Evolutionary conservation across 2,797 vertebrate genomes (phyloP), one percentile per base, ranked within the genome.

Genomic region (Sebastes diaconus): DNA sequence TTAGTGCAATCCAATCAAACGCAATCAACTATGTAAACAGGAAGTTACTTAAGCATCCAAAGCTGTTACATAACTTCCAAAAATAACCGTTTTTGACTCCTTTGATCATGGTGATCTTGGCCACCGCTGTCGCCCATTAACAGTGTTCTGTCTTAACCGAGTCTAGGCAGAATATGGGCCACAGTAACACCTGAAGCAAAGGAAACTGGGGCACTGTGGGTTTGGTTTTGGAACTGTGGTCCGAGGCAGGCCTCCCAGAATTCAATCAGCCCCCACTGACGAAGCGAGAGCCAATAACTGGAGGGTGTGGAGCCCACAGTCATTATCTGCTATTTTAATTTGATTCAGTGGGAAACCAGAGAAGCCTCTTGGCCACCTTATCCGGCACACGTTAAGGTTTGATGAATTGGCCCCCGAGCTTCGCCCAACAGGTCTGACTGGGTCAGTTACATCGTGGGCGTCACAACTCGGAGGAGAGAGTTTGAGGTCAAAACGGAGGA

Each of bases 321-420:
- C 83, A 84, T 88, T 91, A 91, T 92, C 89, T 88, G 61, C 81
- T 79, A 70, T 85, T 93, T 92, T 92, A 90, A 94, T 93, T 88
- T 85, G 76, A 85, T 94, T 94, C 78, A 10, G 54, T 30, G 42
- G 80, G 81, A 84, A 90, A 88, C 70, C 6, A 14, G 88, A 81
- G 79, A 84, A 81, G 80, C 5, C 50, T 81, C 69, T 85, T 66
- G 65, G 73, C 32, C 74, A 75, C 60, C 78, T 82, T 66, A 90
- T 88, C 81, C 30, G 24, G 84, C 70, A 79, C 82, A 65, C 68
- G 46, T 82, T 68, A 90, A 84, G 34, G 34, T 70, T 73, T 87
- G 90, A 92, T 92, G 83, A 92, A 92, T 83, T 79, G 77, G 75
- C 58, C 83, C 71, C 54, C 0, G 8, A 55, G 81, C 81, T 79